Conservation (phyloP, 2,797 vertebrate genomes). For the Channa striata region DNA sequence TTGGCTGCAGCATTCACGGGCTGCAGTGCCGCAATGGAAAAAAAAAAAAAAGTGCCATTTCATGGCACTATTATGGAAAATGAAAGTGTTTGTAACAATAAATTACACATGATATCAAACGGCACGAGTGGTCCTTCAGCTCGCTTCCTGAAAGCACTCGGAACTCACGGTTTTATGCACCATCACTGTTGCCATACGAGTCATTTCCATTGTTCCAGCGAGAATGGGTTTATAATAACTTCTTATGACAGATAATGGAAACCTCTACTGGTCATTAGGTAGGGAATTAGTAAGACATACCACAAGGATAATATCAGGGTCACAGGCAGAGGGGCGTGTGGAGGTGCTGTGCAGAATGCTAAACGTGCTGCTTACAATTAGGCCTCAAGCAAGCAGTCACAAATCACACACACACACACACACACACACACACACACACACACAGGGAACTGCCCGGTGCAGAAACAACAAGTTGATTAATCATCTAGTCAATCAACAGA, state of each 20-base stretch:
- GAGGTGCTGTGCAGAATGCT: constrained; percentile 27
- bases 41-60: constrained; percentile 34
- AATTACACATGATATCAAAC: constrained; percentile 12
- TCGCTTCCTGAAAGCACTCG: neutral
- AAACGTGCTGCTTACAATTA: constrained; percentile 16
- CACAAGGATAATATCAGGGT: constrained; percentile 52
- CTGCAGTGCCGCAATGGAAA: constrained; percentile 10
- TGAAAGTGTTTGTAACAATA: constrained; percentile 12
- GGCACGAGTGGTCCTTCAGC: constrained; percentile 13
- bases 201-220: constrained; percentile 20
- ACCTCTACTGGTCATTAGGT: constrained; percentile 47
- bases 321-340: constrained; percentile 11
- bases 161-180: constrained; percentile 2
- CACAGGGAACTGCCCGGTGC: neutral
- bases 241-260: constrained; percentile 49
- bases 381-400: neutral
- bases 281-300: constrained; percentile 47
- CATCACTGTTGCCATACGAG: constrained; percentile 13
- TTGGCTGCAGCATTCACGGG: constrained; percentile 46
- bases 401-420: constrained; percentile 18
- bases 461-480: constrained; percentile 2
- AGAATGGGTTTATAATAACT: constrained; percentile 39
- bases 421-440: neutral
- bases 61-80: constrained; percentile 22
- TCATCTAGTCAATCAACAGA: neutral